Percentiles rank a stretch among this genome's conserved stretches.
These are phyloP conservation scores for Coluber constrictor DNA, from an alignment of 2,797 vertebrate genomes.

Conservation along the genomic window DNA sequence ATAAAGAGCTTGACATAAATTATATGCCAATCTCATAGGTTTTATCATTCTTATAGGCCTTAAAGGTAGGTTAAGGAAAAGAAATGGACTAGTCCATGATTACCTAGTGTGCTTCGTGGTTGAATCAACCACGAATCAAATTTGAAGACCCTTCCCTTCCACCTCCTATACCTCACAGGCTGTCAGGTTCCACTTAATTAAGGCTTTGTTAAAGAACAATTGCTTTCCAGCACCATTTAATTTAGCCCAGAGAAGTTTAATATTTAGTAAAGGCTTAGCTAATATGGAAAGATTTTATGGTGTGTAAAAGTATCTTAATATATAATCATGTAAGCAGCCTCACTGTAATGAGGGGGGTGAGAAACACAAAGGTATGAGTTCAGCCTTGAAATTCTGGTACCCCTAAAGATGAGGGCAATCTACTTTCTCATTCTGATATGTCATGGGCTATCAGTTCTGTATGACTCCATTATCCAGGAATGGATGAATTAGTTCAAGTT, in stretches of 20 bases:
- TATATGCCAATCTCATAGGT: background rate
- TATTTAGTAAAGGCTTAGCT: background rate
- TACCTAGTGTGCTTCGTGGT: background rate
- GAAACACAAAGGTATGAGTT: background rate
- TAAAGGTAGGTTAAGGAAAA: background rate
- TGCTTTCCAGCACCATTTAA: background rate
- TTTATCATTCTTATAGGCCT: background rate
- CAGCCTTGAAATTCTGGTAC: background rate
- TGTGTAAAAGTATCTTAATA: background rate
- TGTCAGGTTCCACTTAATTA: conserved; percentile 1
- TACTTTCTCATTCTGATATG: background rate
- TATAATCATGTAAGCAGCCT: background rate
- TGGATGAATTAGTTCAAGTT: conserved; percentile 28
- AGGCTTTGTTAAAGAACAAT: background rate
- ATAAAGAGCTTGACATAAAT: background rate
- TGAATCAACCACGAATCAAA: too few species aligned
- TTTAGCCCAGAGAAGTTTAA: background rate
- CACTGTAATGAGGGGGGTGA: background rate
- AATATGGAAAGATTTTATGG: background rate
- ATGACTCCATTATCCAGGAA: conserved; percentile 19
- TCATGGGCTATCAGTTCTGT: conserved; percentile 5
- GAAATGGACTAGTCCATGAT: background rate
- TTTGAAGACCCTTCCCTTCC: background rate
- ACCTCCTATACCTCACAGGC: too few species aligned
- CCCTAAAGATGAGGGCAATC: background rate